Evolutionary conservation across 1,140 invertebrate genomes (phyloP).

Genomic region (Drosophila kikkawai): DNA sequence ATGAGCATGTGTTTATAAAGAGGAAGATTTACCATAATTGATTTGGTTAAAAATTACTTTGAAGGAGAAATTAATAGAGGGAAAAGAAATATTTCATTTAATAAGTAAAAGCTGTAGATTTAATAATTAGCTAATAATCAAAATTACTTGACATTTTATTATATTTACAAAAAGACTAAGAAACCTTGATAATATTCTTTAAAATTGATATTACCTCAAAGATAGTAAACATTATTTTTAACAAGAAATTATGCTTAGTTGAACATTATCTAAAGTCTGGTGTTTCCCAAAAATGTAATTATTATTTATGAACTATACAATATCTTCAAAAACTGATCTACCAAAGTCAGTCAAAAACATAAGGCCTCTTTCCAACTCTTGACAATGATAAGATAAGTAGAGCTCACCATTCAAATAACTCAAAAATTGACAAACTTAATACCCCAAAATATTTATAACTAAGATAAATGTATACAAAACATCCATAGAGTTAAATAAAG

Average conservation of each 20-base stretch:
- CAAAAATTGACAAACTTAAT: neutral
- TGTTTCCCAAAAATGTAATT: neutral
- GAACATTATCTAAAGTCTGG: neutral
- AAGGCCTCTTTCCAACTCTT: neutral
- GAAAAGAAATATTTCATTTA: too few species aligned
- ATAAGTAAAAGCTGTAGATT: too few species aligned
- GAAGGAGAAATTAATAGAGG: neutral
- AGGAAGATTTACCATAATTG: neutral
- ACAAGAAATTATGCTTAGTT: neutral
- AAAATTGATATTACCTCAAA: neutral
- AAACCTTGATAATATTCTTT: neutral
- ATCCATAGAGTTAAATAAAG: neutral
- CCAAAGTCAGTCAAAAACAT: neutral
- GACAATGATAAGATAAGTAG: constrained; percentile 16
- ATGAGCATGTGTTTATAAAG: constrained; percentile 2
- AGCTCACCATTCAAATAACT: neutral
- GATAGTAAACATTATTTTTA: neutral
- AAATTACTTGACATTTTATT: neutral
- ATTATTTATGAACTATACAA: neutral
- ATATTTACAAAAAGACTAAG: neutral
- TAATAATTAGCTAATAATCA: too few species aligned
- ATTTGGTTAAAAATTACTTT: neutral
- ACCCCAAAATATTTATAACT: neutral
- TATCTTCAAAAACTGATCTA: constrained; percentile 5
- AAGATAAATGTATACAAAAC: neutral